Percentiles rank a stretch among this genome's conserved stretches.
phyloP scores from a whole-genome alignment of 2,888 invertebrate species.

The Andrena marginata region DNA sequence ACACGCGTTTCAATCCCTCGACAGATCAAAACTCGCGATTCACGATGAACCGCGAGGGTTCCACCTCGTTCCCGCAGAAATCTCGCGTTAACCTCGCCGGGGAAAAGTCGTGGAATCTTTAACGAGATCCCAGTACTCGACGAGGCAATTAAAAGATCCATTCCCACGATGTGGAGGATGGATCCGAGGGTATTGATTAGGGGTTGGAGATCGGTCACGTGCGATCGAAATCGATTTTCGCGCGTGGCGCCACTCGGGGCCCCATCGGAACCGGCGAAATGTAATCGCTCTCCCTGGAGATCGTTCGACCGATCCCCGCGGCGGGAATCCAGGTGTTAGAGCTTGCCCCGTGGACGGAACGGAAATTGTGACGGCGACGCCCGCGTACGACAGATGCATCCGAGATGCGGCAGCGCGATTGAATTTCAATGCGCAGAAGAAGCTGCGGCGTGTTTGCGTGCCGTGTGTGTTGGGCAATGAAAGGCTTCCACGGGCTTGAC shows the following conservation, averaged over 20 bases:
- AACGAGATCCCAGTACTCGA: constrained; percentile 33
- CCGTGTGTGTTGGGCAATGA: constrained; percentile 67
- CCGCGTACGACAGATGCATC: constrained; percentile 62
- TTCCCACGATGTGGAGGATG: constrained; percentile 42
- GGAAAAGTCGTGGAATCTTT: constrained; percentile 2
- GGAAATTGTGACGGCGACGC: constrained; percentile 70
- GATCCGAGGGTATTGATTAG: constrained; percentile 10
- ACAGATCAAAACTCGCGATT: no score
- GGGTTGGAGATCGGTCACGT: constrained; percentile 18
- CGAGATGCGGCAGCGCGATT: constrained; percentile 66
- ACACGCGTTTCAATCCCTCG: no score
- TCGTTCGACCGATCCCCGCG: constrained; percentile 25
- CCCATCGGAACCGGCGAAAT: constrained; percentile 14
- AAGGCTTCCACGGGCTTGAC: constrained; percentile 72
- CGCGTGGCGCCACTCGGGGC: neutral
- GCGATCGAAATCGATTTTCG: constrained; percentile 4
- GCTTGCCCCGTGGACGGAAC: constrained; percentile 48
- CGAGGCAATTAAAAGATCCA: constrained; percentile 40
- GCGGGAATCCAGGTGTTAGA: constrained; percentile 54
- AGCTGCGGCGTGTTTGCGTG: constrained; percentile 1
- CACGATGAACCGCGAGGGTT: no score
- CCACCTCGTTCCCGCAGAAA: neutral
- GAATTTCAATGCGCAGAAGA: constrained; percentile 75
- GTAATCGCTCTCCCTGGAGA: constrained; percentile 45
- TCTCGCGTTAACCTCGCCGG: neutral